phyloP scores from a whole-genome alignment of 2,888 invertebrate species.

The Tetramorium bicarinatum region DNA sequence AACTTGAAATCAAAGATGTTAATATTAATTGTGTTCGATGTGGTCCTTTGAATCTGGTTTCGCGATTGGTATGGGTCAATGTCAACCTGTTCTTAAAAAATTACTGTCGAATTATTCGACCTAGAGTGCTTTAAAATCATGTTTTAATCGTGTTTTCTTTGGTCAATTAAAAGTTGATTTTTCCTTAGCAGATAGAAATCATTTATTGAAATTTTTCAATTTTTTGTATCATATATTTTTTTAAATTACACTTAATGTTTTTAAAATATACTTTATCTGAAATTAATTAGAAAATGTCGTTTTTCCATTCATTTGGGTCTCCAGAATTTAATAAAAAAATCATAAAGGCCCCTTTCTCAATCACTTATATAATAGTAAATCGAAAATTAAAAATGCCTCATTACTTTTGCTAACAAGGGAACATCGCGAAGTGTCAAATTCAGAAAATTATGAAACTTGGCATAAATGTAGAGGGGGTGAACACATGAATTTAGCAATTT shows the following conservation, averaged over 20 bases:
- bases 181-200: neutral
- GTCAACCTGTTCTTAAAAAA: slow-evolving; percentile 64
- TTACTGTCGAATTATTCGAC: slow-evolving; percentile 1
- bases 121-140: neutral
- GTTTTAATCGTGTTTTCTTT: neutral
- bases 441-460: too few relatives aligned
- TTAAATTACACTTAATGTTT: neutral
- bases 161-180: neutral
- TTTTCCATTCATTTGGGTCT: neutral
- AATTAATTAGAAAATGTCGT: neutral
- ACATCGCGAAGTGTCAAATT: too few relatives aligned
- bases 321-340: too few relatives aligned
- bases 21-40: slow-evolving; percentile 89
- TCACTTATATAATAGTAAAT: too few relatives aligned
- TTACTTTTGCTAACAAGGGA: too few relatives aligned
- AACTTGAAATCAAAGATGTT: slow-evolving; percentile 89
- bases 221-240: neutral
- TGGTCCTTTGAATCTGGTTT: slow-evolving; percentile 89
- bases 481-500: too few relatives aligned
- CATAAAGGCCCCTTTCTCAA: neutral
- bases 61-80: slow-evolving; percentile 77
- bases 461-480: too few relatives aligned
- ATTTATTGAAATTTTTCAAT: neutral
- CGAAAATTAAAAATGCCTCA: too few relatives aligned
- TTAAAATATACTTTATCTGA: neutral